phyloP scores from a whole-genome alignment of 92 coral and sea anemone species.

The Epizoanthus stellaris region DNA sequence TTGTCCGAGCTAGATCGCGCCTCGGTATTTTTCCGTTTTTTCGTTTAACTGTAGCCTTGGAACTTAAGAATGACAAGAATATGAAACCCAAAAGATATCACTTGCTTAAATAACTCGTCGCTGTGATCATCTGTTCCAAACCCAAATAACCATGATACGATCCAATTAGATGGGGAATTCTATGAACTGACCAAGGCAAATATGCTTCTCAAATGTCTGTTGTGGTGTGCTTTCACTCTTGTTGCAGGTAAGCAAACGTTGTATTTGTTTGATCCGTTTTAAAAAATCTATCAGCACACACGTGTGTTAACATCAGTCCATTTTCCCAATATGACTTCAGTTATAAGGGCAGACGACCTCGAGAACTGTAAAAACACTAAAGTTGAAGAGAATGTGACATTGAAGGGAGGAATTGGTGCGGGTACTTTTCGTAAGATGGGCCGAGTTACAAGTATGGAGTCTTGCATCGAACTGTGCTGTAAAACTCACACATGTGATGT shows the following conservation, averaged over 20 bases:
- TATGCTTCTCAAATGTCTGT: constrained; percentile 44
- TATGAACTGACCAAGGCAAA: constrained; percentile 19
- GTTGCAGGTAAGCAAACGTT: constrained; percentile 26
- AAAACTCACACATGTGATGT: constrained; percentile 94
- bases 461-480: constrained; percentile 98
- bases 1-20: constrained; percentile 29
- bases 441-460: constrained; percentile 94
- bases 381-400: constrained; percentile 95
- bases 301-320: constrained; percentile 9
- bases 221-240: constrained; percentile 37
- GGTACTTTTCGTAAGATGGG: constrained; percentile 98
- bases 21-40: constrained; percentile 8
- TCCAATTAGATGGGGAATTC: background rate
- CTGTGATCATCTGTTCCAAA: background rate
- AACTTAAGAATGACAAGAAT: background rate
- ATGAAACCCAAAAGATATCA: constrained; percentile 44
- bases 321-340: constrained; percentile 21
- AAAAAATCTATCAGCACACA: background rate
- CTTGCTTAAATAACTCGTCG: background rate
- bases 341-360: constrained; percentile 64
- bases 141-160: background rate
- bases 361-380: constrained; percentile 92
- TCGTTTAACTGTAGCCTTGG: background rate
- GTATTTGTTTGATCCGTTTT: background rate
- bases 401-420: constrained; percentile 98